Percentiles rank a stretch among this genome's conserved stretches.
Conservation (phyloP, 2,113 vertebrate genomes). For the Spheniscus mendiculus region DNA sequence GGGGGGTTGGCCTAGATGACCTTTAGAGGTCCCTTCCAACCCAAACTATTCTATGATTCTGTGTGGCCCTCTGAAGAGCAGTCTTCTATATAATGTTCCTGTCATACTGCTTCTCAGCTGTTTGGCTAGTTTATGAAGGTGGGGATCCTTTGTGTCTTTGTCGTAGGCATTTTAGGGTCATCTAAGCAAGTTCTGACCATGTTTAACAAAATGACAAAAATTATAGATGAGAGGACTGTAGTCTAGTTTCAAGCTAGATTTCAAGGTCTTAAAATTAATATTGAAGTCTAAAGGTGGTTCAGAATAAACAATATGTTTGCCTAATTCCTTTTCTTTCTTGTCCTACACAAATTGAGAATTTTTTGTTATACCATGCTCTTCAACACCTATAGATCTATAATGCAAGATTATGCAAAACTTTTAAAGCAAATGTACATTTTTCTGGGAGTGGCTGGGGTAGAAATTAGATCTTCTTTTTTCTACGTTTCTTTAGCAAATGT, state of each 20-base stretch:
- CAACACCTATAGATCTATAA: background rate
- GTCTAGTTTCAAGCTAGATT: background rate
- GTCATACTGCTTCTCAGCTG: background rate
- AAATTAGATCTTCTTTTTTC: background rate
- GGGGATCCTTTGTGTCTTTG: background rate
- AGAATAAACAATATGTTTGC: background rate
- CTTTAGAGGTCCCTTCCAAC: too few species aligned
- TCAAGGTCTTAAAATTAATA: background rate
- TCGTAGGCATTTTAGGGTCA: background rate
- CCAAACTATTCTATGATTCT: too few species aligned
- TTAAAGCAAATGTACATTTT: background rate
- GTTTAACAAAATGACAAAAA: background rate
- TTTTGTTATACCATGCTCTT: background rate
- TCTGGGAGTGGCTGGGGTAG: background rate
- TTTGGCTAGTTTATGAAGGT: background rate
- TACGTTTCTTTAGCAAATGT: background rate
- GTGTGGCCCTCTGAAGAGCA: background rate
- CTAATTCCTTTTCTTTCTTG: background rate
- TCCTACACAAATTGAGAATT: background rate
- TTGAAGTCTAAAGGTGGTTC: background rate
- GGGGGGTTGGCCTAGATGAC: too few species aligned
- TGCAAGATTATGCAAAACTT: background rate
- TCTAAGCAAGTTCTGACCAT: background rate
- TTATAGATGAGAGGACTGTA: background rate
- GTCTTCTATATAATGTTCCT: background rate